These are phyloP conservation scores for Struthio camelus DNA, from an alignment of 2,113 vertebrate species.

Conservation along the genomic window DNA sequence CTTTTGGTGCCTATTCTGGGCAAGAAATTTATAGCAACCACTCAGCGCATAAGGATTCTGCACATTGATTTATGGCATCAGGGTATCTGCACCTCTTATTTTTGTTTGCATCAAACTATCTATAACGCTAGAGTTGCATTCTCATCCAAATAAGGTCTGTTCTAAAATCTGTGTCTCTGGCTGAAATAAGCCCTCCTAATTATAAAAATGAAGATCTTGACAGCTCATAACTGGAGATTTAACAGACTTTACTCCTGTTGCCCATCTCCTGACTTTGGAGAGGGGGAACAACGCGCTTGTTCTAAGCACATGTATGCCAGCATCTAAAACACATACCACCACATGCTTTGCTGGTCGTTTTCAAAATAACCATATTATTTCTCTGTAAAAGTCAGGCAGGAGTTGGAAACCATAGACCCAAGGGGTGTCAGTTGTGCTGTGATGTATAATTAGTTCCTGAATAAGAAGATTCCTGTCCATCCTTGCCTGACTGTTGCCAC, in stretches of 20 bases:
- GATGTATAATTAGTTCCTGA: background rate
- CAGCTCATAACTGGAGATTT: background rate
- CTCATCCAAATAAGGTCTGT: constrained; percentile 38
- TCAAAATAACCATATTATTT: background rate
- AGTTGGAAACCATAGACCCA: background rate
- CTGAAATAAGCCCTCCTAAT: constrained; percentile 16
- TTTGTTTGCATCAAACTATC: constrained; percentile 42
- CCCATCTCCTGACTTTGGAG: background rate
- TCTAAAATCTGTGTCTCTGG: background rate
- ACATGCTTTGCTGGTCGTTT: background rate
- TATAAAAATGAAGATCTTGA: constrained; percentile 9
- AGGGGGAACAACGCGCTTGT: background rate
- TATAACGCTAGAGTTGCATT: background rate
- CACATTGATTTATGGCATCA: constrained; percentile 13
- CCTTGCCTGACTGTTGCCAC: background rate
- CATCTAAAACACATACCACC: background rate
- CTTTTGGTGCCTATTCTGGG: background rate
- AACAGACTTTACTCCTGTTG: background rate
- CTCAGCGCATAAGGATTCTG: constrained; percentile 18
- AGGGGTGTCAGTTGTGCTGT: background rate
- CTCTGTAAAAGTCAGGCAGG: background rate
- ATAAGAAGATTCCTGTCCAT: background rate
- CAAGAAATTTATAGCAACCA: constrained; percentile 34
- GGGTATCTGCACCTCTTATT: constrained; percentile 35
- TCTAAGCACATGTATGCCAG: background rate